phyloP scores from a whole-genome alignment of 2,797 vertebrate genomes.

The Oophaga sylvatica region DNA sequence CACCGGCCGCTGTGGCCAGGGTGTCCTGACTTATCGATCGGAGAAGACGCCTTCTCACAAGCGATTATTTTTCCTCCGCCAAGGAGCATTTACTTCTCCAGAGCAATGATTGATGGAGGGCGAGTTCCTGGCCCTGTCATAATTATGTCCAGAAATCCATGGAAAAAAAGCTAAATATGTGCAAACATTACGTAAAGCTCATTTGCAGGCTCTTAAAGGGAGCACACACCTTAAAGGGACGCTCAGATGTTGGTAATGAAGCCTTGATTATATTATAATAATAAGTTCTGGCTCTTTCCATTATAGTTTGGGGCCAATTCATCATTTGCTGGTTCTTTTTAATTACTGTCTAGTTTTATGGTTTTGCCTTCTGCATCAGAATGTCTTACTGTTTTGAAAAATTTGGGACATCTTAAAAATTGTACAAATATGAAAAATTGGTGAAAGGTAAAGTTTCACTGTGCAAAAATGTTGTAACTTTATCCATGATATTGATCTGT shows the following conservation, averaged over 20 bases:
- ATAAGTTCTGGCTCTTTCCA: background rate
- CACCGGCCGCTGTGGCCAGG: no score
- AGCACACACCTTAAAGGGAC: background rate
- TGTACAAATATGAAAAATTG: no score
- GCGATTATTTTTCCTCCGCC: background rate
- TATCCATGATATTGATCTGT: no score
- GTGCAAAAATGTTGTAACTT: no score
- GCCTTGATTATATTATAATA: background rate
- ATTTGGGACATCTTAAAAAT: no score
- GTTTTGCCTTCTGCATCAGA: background rate
- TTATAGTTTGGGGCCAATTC: background rate
- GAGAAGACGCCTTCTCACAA: no score
- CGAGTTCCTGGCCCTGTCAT: background rate
- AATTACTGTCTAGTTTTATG: background rate
- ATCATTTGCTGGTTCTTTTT: background rate
- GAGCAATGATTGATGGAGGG: background rate
- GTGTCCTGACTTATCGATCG: background rate
- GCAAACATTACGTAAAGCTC: background rate
- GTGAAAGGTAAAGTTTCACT: no score
- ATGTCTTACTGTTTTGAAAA: no score
- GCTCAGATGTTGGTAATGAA: background rate
- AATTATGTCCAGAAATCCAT: background rate
- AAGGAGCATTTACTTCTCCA: background rate
- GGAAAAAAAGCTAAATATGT: background rate
- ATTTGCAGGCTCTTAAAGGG: background rate